Percentiles rank a stretch among this genome's conserved stretches.
Conservation (phyloP, 2,113 vertebrate genomes). For the Pelodiscus sinensis region DNA sequence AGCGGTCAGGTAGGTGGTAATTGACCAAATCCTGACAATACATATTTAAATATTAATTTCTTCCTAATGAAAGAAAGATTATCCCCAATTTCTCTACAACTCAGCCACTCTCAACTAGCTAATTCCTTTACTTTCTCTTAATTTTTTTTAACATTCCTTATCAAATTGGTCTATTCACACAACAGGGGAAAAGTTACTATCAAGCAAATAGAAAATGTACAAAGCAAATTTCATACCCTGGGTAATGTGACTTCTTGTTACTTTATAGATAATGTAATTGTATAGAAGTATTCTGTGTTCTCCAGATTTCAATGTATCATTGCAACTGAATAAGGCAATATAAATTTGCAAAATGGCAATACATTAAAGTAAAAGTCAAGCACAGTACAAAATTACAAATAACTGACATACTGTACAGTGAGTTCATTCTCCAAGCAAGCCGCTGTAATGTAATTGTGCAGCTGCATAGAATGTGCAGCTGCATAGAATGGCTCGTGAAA, state of each 20-base stretch:
- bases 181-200: neutral
- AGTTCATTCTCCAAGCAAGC: constrained; percentile 55
- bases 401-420: constrained; percentile 30
- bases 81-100: neutral
- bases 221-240: neutral
- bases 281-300: neutral
- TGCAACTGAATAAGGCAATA: constrained; percentile 6
- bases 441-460: constrained; percentile 63
- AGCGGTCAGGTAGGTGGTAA: neutral
- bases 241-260: neutral
- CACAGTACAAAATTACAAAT: constrained; percentile 66
- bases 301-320: neutral
- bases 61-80: constrained; percentile 17
- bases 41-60: neutral
- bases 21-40: neutral
- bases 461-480: constrained; percentile 68
- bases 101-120: neutral
- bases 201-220: neutral
- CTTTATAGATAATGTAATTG: neutral
- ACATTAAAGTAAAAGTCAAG: constrained; percentile 53
- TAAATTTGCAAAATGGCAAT: constrained; percentile 50
- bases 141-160: too few relatives aligned
- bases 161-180: neutral
- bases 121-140: neutral
- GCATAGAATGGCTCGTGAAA: constrained; percentile 28